Evolutionary conservation across 2,888 invertebrate genomes (phyloP).

Genomic region (Antheraea assamensis): DNA sequence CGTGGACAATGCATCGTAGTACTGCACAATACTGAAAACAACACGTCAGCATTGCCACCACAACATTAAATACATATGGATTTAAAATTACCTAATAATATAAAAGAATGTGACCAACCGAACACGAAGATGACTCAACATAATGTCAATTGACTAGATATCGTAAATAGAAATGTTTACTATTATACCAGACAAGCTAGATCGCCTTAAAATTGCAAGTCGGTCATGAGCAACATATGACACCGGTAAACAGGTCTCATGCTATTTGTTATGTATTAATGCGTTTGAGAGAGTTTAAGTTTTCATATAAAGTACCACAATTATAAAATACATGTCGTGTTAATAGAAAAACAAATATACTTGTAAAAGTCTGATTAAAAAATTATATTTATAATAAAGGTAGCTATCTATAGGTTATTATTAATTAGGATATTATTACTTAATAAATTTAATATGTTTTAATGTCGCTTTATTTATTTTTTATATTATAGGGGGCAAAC

Average conservation of each 20-base stretch:
- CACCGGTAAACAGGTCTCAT: constrained; percentile 34
- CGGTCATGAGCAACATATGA: constrained; percentile 47
- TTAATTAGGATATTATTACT: too few relatives aligned
- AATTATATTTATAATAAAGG: not conserved
- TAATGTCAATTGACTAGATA: constrained; percentile 1
- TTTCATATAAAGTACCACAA: constrained; percentile 4
- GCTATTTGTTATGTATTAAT: constrained; percentile 15
- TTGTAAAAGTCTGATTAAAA: not conserved
- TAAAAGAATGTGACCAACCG: not conserved
- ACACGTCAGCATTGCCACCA: too few relatives aligned
- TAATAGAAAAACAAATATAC: not conserved
- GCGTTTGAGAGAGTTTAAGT: not conserved
- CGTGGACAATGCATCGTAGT: too few relatives aligned
- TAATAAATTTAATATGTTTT: too few relatives aligned
- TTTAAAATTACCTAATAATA: not conserved
- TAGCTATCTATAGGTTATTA: too few relatives aligned
- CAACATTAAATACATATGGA: not conserved
- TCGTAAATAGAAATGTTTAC: constrained; percentile 23
- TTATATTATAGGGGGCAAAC: too few relatives aligned
- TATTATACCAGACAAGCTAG: constrained; percentile 35
- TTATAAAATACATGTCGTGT: not conserved
- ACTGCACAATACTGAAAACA: too few relatives aligned
- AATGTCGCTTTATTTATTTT: too few relatives aligned
- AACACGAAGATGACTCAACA: constrained; percentile 10
- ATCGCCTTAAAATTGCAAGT: constrained; percentile 53